Evolutionary conservation across 2,888 invertebrate species (phyloP).

Genomic region (Scaptomyza tumidula): DNA sequence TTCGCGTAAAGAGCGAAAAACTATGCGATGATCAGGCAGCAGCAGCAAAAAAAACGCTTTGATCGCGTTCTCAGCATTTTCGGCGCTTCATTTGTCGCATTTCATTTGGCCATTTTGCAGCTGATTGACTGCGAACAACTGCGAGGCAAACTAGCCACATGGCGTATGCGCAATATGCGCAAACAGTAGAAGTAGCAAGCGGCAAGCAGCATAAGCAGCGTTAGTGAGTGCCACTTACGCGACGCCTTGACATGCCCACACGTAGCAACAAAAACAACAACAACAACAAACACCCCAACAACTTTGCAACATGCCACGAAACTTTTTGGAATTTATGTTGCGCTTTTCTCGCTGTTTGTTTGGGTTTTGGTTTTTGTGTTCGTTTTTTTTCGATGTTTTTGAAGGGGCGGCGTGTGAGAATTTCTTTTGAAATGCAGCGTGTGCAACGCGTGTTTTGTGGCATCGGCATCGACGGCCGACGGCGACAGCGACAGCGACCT

Average conservation of each 20-base stretch:
- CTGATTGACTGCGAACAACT: conserved; percentile 60
- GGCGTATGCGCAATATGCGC: conserved; percentile 75
- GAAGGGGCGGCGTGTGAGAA: conserved; percentile 78
- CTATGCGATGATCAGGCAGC: conserved; percentile 11
- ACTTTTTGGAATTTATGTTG: conserved; percentile 71
- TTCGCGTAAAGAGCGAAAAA: background rate
- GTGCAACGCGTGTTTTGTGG: conserved; percentile 61
- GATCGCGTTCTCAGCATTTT: conserved; percentile 49
- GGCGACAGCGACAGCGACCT: conserved; percentile 21
- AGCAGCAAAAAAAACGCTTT: conserved; percentile 25
- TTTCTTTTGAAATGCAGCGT: conserved; percentile 74
- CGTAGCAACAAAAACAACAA: conserved; percentile 52
- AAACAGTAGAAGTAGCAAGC: conserved; percentile 18
- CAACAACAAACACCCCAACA: conserved; percentile 55
- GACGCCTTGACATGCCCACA: conserved; percentile 78
- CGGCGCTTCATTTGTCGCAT: conserved; percentile 57
- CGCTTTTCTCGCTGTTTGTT: conserved; percentile 27
- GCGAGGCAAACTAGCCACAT: conserved; percentile 22
- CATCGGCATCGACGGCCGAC: conserved; percentile 28
- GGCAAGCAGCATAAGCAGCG: conserved; percentile 21
- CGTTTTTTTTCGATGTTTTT: background rate
- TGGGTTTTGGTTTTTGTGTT: background rate
- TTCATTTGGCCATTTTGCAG: conserved; percentile 52
- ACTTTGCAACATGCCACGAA: conserved; percentile 75
- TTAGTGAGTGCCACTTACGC: conserved; percentile 58